Percentiles rank a stretch among this genome's conserved stretches.
These are phyloP conservation scores for Silurus asotus DNA, from an alignment of 2,113 vertebrate genomes.

Conservation along the genomic window DNA sequence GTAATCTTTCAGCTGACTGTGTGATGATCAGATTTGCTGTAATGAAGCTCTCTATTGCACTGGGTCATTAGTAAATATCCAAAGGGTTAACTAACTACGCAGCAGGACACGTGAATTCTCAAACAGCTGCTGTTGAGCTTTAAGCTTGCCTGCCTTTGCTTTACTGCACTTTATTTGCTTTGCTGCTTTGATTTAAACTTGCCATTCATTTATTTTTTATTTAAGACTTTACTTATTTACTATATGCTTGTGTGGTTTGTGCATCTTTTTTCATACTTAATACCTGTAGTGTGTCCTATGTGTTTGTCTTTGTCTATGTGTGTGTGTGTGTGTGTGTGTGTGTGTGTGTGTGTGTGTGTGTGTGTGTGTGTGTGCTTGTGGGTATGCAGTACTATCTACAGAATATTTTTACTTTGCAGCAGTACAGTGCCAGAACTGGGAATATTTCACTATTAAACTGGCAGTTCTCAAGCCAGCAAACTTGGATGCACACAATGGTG, in stretches of 20 bases:
- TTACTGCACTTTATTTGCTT: neutral
- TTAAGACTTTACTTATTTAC: neutral
- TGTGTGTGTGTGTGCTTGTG: neutral
- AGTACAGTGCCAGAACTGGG: neutral
- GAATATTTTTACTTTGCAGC: neutral
- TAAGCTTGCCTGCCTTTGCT: neutral
- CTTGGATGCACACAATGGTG: neutral
- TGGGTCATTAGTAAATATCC: conserved; percentile 1
- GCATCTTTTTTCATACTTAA: conserved; percentile 24
- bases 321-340: neutral
- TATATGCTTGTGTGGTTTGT: conserved; percentile 20
- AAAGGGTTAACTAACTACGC: neutral
- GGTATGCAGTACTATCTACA: neutral
- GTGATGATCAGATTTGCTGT: neutral
- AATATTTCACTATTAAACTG: neutral
- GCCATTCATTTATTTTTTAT: neutral
- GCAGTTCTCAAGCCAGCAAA: neutral
- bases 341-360: conserved; percentile 3
- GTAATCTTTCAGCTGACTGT: neutral
- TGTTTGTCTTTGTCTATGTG: neutral
- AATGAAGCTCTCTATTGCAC: neutral
- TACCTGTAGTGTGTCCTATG: conserved; percentile 23
- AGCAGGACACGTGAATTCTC: neutral
- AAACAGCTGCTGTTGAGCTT: neutral
- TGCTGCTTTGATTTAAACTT: neutral